Base-by-base conservation (phyloP, 2,888 invertebrate genomes). In the Hirtodrosophila duncani region DNA sequence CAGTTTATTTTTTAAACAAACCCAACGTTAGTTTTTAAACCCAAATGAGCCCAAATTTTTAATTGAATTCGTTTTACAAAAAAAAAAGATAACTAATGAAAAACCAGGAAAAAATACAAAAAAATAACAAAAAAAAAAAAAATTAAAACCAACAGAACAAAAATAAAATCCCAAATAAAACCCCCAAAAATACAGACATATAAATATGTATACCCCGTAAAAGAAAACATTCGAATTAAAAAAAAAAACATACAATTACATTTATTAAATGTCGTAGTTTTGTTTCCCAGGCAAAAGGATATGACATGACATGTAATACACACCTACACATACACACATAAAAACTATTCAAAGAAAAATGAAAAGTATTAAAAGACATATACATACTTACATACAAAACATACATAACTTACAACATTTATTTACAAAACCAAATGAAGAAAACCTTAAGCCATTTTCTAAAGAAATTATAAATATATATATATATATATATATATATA, bases 21-120 rank as follows among this genome's bases (percentile, higher is more conserved):
- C 75, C 83, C 78, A 78, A 67, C 64, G 81, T 78, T 64, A 67
- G 63, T 75, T 79, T 79, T 74, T 65, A 60, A 48, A 59, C 63
- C 55, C 38, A 37, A 43, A n/a, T n/a, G 21, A 50, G 21, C 38
- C 44, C 30, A 39, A 55, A 61, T 33, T 43, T 38, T 34, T 59
- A 63, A 62, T 66, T 72, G 45, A 70, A 67, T 37, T 58, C 49
- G 52, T 60, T 71, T 69, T 57, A 63, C 49, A 57, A 51, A 39
- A 29, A 34, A 48, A 33, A 39, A 44, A 37, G 39, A 52, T 56
- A 49, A 58, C 41, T 13, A 60, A 53, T 37, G 53, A 60, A 59
- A 57, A 44, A 36, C 57, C 39, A 51, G 49, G 31, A 48, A 63
- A 46, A 52, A 59, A 44, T n/a, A n/a, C n/a, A n/a, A n/a, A n/a